These are phyloP conservation scores for Daboia siamensis DNA, from an alignment of 2,113 vertebrate species.

Conservation along the genomic window DNA sequence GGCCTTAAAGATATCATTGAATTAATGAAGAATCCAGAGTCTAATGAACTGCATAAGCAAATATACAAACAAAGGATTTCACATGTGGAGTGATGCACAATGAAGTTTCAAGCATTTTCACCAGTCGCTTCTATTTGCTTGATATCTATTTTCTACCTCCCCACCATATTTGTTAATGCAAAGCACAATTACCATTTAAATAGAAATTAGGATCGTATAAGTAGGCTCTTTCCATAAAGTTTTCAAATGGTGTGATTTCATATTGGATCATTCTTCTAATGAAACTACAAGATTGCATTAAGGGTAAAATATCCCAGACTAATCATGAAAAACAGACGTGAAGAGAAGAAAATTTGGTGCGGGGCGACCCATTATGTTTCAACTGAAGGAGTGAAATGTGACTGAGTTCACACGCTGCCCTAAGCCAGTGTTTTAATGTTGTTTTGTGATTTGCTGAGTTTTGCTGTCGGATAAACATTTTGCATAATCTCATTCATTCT, in stretches of 20 bases:
- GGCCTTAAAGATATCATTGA: constrained; percentile 14
- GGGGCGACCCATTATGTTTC: background rate
- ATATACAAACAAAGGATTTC: background rate
- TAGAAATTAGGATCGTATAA: constrained; percentile 3
- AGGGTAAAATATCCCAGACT: background rate
- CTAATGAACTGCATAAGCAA: constrained; percentile 10
- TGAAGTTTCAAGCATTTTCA: constrained; percentile 21
- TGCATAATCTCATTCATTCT: background rate
- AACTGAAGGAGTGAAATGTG: background rate
- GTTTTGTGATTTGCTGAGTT: background rate
- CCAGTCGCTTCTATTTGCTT: background rate
- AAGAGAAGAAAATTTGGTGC: background rate
- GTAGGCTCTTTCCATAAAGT: background rate
- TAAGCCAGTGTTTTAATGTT: background rate
- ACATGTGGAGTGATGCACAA: background rate
- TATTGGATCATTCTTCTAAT: background rate
- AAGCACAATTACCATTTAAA: constrained; percentile 27
- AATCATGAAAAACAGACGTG: background rate
- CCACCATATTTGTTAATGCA: background rate
- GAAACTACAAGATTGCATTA: background rate
- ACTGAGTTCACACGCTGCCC: background rate
- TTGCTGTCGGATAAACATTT: background rate
- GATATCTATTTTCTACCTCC: constrained; percentile 3
- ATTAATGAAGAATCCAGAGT: constrained; percentile 13
- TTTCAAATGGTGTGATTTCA: background rate